These are phyloP conservation scores for Nomada lathburiana DNA, from an alignment of 2,888 invertebrate genomes.

Conservation along the genomic window DNA sequence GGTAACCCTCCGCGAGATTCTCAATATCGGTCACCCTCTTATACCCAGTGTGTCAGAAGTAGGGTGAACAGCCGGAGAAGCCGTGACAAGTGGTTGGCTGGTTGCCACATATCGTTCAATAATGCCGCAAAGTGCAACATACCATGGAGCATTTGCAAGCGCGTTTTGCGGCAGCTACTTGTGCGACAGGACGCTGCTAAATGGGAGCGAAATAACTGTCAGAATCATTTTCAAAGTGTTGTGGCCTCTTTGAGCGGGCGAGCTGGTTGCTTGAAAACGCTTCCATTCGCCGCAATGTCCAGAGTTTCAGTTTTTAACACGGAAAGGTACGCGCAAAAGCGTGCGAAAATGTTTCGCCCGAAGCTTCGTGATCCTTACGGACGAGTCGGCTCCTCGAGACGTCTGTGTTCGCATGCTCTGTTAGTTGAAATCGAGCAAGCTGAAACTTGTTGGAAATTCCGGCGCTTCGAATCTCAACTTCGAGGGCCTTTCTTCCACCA, in stretches of 20 bases:
- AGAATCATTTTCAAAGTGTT: slow-evolving; percentile 14
- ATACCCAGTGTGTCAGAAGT: slow-evolving; percentile 47
- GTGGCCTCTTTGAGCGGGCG: neutral
- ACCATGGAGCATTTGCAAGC: slow-evolving; percentile 27
- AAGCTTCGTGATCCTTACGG: too few species aligned
- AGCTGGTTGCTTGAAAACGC: too few species aligned
- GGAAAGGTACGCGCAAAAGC: neutral
- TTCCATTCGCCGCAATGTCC: neutral
- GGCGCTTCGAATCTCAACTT: neutral
- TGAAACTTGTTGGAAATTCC: too few species aligned
- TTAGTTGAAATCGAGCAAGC: too few species aligned
- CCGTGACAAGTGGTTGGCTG: slow-evolving; percentile 75
- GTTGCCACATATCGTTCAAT: slow-evolving; percentile 67
- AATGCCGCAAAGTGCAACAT: slow-evolving; percentile 52
- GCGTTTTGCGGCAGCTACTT: neutral
- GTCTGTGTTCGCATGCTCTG: too few species aligned
- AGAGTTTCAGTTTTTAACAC: neutral
- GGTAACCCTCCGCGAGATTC: slow-evolving; percentile 15
- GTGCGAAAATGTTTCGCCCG: too few species aligned
- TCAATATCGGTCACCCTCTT: slow-evolving; percentile 58
- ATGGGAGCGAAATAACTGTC: slow-evolving; percentile 16
- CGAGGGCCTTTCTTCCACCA: neutral
- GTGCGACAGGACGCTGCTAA: slow-evolving; percentile 13
- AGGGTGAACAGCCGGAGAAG: slow-evolving; percentile 73
- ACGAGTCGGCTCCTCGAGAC: too few species aligned